Evolutionary conservation across 35 echinoderm and acorn worm species (phyloP).

Genomic region (Acanthaster planci): DNA sequence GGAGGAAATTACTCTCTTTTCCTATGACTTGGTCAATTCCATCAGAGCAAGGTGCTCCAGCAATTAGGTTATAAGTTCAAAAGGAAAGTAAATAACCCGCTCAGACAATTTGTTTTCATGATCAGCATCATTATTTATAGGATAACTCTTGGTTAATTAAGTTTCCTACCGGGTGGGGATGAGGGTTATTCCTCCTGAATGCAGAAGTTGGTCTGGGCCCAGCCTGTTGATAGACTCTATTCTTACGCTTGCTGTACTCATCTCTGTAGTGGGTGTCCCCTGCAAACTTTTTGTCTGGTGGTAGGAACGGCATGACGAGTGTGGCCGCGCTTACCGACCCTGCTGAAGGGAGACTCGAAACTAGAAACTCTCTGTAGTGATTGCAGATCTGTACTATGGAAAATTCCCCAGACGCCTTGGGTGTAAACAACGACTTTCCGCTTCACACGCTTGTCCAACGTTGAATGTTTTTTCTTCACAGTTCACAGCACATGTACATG

Average conservation of each 20-base stretch:
- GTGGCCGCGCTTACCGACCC: neutral
- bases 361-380: neutral
- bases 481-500: too few relatives aligned
- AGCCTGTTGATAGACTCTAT: neutral
- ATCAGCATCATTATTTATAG: too few relatives aligned
- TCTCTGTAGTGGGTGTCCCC: slow-evolving; percentile 35
- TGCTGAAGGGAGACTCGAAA: neutral
- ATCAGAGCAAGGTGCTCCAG: too few relatives aligned
- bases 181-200: slow-evolving; percentile 59
- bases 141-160: neutral
- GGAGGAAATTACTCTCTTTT: too few relatives aligned
- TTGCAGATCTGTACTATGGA: neutral
- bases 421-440: neutral
- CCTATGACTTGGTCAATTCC: too few relatives aligned
- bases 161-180: slow-evolving; percentile 50
- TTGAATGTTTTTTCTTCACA: neutral
- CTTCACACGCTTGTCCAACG: neutral
- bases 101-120: too few relatives aligned
- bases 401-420: neutral
- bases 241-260: slow-evolving; percentile 37
- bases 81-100: too few relatives aligned
- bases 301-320: slow-evolving; percentile 16
- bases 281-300: neutral
- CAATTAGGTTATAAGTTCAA: too few relatives aligned
- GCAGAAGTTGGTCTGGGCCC: slow-evolving; percentile 49